phyloP scores from a whole-genome alignment of 2,797 vertebrate species.

The Brachyalestes nurse region DNA sequence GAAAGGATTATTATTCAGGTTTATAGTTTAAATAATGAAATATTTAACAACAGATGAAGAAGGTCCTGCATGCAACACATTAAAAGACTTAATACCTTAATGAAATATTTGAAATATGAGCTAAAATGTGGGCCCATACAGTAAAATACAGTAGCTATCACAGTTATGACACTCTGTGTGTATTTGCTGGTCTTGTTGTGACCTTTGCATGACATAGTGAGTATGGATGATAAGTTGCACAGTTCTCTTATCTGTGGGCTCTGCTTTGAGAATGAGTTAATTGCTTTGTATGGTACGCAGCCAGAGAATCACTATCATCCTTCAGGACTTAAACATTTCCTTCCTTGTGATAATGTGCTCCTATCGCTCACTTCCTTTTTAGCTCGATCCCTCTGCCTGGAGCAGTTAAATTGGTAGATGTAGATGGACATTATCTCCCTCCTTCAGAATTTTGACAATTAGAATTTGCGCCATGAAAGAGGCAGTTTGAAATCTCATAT shows the following conservation, averaged over 20 bases:
- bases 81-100: no score
- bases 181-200: slow-evolving; percentile 26
- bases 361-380: slow-evolving; percentile 76
- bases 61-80: no score
- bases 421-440: slow-evolving; percentile 72
- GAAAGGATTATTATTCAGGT: not conserved
- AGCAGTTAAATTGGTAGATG: slow-evolving; percentile 60
- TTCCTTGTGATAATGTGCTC: slow-evolving; percentile 79
- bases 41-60: no score
- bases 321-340: slow-evolving; percentile 80
- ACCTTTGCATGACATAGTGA: slow-evolving; percentile 45
- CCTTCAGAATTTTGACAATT: slow-evolving; percentile 67
- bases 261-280: slow-evolving; percentile 52
- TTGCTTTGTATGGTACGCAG: slow-evolving; percentile 63
- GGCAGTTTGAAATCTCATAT: not conserved
- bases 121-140: no score
- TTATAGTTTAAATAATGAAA: no score
- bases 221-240: slow-evolving; percentile 31
- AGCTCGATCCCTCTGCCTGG: slow-evolving; percentile 64
- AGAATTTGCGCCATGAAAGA: slow-evolving; percentile 59
- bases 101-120: no score
- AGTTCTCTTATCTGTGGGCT: slow-evolving; percentile 42
- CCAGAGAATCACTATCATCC: slow-evolving; percentile 70
- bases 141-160: not conserved
- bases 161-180: not conserved